Evolutionary conservation across 2,888 invertebrate genomes (phyloP).

Genomic region (Reticulitermes lucifugus): DNA sequence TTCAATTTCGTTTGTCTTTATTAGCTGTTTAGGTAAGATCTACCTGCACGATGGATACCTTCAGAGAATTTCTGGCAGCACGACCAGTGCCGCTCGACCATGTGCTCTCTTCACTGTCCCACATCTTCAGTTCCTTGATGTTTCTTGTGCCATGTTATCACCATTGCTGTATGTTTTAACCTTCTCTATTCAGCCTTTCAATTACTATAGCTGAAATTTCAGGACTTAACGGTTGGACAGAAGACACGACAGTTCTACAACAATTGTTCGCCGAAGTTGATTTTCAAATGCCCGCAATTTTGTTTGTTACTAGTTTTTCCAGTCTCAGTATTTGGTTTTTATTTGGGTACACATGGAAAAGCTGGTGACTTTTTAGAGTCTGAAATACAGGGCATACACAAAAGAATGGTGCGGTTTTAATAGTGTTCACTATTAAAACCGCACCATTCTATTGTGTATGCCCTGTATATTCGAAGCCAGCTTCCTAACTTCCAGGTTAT

Average conservation of each 20-base stretch:
- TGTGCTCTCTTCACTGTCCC: not conserved
- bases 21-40: not conserved
- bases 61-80: conserved; percentile 2
- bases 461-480: no score
- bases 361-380: no score
- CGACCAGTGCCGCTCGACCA: conserved; percentile 5
- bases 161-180: not conserved
- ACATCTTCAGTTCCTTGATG: not conserved
- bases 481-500: no score
- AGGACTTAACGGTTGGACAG: not conserved
- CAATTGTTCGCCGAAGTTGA: no score
- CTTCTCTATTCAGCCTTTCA: not conserved
- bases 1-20: not conserved
- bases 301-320: no score
- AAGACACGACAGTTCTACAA: not conserved
- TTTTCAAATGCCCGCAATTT: no score
- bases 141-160: not conserved
- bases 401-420: no score
- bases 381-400: no score
- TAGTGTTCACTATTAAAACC: no score
- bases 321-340: no score
- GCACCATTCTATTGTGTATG: no score
- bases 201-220: not conserved
- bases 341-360: no score
- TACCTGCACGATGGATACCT: conserved; percentile 28